These are phyloP conservation scores for Strigamia crassipes DNA, from an alignment of 2,888 invertebrate genomes.

Conservation along the genomic window DNA sequence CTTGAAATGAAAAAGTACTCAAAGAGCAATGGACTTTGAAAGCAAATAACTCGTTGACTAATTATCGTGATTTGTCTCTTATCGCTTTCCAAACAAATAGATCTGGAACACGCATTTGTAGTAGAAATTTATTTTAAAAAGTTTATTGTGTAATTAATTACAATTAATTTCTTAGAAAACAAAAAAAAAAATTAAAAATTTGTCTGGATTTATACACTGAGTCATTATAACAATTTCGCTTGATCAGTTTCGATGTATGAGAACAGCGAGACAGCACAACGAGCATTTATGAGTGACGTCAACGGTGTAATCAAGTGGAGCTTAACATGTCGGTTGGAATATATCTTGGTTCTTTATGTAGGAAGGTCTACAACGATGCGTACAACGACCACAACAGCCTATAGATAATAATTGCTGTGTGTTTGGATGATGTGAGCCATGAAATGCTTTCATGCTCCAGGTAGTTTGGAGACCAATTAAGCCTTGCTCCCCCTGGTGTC, in stretches of 20 bases:
- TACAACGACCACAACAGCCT: background rate
- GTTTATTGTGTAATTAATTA: too few relatives aligned
- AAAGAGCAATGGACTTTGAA: background rate
- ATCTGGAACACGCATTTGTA: background rate
- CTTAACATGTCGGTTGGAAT: constrained; percentile 30
- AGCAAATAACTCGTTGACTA: background rate
- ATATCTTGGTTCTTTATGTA: background rate
- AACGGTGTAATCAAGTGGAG: background rate
- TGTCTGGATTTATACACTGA: too few relatives aligned
- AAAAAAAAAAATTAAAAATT: too few relatives aligned
- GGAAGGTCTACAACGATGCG: background rate
- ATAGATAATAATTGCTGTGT: constrained; percentile 31
- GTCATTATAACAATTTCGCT: too few relatives aligned
- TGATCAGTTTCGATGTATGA: background rate
- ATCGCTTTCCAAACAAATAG: background rate
- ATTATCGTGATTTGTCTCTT: background rate
- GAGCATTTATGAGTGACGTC: background rate
- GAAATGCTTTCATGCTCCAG: constrained; percentile 39
- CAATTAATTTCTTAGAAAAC: too few relatives aligned
- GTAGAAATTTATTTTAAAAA: too few relatives aligned
- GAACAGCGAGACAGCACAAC: background rate
- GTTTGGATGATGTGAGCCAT: constrained; percentile 32
- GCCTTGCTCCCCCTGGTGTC: background rate
- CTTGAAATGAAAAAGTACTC: background rate
- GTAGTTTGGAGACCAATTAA: constrained; percentile 29